phyloP scores from a whole-genome alignment of 2,797 vertebrate genomes.

The Gymnoscopelus braueri region DNA sequence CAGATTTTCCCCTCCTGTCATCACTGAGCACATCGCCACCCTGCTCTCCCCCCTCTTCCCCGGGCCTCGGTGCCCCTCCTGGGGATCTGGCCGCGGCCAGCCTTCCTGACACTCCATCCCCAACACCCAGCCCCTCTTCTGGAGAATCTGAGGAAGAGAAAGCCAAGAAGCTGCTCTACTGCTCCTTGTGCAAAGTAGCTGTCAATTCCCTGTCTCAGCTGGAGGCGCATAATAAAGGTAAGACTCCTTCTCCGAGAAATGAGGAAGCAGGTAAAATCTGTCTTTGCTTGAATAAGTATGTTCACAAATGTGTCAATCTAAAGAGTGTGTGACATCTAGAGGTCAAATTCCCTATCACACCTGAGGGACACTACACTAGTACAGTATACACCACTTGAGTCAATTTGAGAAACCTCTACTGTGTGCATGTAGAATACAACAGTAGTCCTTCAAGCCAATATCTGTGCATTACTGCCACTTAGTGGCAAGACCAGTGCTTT shows the following conservation, averaged over 20 bases:
- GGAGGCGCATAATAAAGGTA: constrained; percentile 92
- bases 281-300: too few relatives aligned
- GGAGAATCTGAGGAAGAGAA: constrained; percentile 86
- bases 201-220: constrained; percentile 90
- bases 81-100: constrained; percentile 49
- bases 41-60: constrained; percentile 52
- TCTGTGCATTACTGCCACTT: constrained; percentile 38
- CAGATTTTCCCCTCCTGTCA: constrained; percentile 52
- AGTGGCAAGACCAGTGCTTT: constrained; percentile 19
- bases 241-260: constrained; percentile 3
- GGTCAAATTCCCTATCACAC: background rate
- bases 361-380: background rate
- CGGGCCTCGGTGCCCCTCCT: constrained; percentile 31
- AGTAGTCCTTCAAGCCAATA: constrained; percentile 9
- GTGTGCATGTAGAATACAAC: too few relatives aligned
- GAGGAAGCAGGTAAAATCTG: background rate
- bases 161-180: constrained; percentile 88
- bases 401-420: constrained; percentile 2
- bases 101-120: constrained; percentile 53
- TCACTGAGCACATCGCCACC: constrained; percentile 54
- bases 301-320: background rate
- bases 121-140: constrained; percentile 66
- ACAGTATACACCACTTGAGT: background rate
- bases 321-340: background rate
- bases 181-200: constrained; percentile 90